Conservation (phyloP, 2,797 vertebrate genomes). For the Melanotaenia boesemani region DNA sequence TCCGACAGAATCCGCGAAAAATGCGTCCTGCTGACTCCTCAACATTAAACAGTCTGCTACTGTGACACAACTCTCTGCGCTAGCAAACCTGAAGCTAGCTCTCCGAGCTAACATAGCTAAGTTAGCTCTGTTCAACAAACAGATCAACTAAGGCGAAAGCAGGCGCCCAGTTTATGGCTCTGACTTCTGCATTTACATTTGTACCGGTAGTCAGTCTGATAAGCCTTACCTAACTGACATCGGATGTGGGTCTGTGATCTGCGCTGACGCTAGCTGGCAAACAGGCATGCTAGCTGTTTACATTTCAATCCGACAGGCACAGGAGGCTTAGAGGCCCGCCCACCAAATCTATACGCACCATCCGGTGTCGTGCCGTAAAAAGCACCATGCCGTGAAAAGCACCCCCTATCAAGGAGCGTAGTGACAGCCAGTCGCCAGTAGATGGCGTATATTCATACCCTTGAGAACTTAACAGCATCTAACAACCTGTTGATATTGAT, state of each 20-base stretch:
- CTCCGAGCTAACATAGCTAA: conserved; percentile 24
- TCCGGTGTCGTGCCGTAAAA: conserved; percentile 12
- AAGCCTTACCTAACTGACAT: background rate
- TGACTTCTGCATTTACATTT: rapidly evolving
- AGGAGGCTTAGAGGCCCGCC: conserved; percentile 31
- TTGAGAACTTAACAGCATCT: too few relatives aligned
- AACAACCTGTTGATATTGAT: too few relatives aligned
- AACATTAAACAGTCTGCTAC: conserved; percentile 37
- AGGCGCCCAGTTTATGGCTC: too few relatives aligned
- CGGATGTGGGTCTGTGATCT: background rate
- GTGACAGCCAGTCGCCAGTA: too few relatives aligned
- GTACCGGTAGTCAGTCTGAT: background rate
- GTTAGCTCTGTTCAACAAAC: background rate
- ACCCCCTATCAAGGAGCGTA: too few relatives aligned
- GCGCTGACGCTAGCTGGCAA: conserved; percentile 1
- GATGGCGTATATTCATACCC: too few relatives aligned
- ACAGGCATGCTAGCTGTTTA: conserved; percentile 69
- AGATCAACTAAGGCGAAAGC: background rate
- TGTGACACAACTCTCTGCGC: conserved; percentile 20
- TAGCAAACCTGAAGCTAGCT: conserved; percentile 36
- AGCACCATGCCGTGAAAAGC: too few relatives aligned
- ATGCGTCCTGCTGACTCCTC: conserved; percentile 6
- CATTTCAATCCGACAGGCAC: conserved; percentile 27
- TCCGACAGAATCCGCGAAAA: background rate
- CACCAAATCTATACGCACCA: conserved; percentile 15